Evolutionary conservation across 2,113 vertebrate species (phyloP).

Genomic region (Oreochromis spilurus): DNA sequence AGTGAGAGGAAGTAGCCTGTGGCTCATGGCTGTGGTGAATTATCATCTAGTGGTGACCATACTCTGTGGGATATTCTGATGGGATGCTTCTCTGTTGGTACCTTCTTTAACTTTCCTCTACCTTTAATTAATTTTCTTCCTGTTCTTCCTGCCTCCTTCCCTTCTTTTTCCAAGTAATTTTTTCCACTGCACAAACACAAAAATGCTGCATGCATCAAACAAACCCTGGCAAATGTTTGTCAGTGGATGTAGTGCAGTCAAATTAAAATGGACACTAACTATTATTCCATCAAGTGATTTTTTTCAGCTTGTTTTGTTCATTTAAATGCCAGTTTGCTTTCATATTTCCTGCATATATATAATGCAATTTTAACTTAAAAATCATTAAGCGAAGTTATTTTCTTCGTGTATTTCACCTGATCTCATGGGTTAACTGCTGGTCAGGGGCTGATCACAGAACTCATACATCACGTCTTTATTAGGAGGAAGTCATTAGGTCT

Average conservation of each 20-base stretch:
- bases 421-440: slow-evolving; percentile 57
- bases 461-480: slow-evolving; percentile 77
- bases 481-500: slow-evolving; percentile 77
- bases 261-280: background rate
- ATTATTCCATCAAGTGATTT: background rate
- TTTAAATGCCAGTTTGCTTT: background rate
- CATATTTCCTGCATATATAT: background rate
- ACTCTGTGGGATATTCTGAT: background rate
- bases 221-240: background rate
- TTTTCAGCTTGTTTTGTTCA: background rate
- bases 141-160: background rate
- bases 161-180: background rate
- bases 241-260: background rate
- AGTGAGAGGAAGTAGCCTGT: slow-evolving; percentile 3
- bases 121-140: background rate
- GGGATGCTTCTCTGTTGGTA: background rate
- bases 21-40: slow-evolving; percentile 14
- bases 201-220: background rate
- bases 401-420: background rate
- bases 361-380: background rate
- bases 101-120: background rate
- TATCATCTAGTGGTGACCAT: background rate
- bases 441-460: slow-evolving; percentile 37
- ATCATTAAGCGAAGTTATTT: background rate
- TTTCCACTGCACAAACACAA: background rate